A percentile compares a stretch with the other conserved stretches of the same genome.
These are phyloP conservation scores for Rhinichthys klamathensis DNA, from an alignment of 2,113 vertebrate genomes.

Conservation along the genomic window DNA sequence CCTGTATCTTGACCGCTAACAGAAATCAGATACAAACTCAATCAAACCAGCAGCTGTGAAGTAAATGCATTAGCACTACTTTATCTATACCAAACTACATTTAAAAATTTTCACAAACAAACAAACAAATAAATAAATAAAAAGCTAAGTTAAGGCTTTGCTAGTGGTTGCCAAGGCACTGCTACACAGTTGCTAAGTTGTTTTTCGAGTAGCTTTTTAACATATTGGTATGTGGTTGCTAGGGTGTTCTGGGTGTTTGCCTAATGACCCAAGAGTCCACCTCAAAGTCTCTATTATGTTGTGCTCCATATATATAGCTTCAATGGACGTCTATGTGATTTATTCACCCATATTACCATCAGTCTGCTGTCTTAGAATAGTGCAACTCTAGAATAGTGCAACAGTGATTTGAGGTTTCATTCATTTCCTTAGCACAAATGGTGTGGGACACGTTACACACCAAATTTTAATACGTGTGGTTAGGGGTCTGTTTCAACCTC, in stretches of 20 bases:
- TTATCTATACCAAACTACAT: background rate
- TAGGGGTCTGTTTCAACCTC: background rate
- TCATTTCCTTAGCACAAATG: background rate
- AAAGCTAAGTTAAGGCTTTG: background rate
- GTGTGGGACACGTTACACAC: background rate
- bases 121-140: background rate
- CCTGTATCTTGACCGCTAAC: constrained; percentile 22
- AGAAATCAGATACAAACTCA: constrained; percentile 14
- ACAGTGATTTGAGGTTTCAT: background rate
- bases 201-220: background rate
- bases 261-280: background rate
- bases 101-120: background rate
- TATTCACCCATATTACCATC: background rate
- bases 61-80: background rate
- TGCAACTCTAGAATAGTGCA: background rate
- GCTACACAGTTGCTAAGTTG: background rate
- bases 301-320: background rate
- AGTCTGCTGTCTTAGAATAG: background rate
- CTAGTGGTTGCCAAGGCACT: background rate
- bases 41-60: constrained; percentile 17
- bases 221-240: background rate
- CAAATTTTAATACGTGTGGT: background rate
- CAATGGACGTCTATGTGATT: background rate
- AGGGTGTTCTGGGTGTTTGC: background rate
- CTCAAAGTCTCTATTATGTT: constrained; percentile 7